phyloP scores from a whole-genome alignment of 92 coral and sea anemone genomes.

The Montipora capitata region DNA sequence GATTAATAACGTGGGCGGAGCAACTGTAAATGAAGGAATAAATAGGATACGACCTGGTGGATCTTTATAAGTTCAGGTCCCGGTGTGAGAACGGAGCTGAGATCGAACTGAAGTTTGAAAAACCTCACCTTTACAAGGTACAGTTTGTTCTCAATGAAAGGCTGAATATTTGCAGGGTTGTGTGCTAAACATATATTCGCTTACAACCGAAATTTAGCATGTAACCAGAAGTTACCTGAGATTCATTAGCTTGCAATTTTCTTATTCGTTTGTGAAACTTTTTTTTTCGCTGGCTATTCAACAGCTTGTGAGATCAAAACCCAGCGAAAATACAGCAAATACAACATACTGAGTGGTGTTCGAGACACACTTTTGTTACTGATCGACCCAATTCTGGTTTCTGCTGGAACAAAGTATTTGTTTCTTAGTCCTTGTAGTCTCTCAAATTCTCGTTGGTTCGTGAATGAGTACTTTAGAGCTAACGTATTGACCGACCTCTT shows the following conservation, averaged over 20 bases:
- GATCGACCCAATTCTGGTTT: neutral
- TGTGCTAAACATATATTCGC: neutral
- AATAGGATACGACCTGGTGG: neutral
- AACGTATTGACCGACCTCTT: neutral
- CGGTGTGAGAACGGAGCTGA: neutral
- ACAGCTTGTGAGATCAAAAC: neutral
- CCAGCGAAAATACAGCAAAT: neutral
- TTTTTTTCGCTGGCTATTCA: neutral
- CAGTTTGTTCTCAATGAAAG: neutral
- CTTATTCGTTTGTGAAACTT: too few species aligned
- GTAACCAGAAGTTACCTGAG: neutral
- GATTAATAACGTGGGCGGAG: neutral
- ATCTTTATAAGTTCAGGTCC: neutral
- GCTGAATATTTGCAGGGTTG: neutral
- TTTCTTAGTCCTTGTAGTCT: neutral
- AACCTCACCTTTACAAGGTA: constrained; percentile 1
- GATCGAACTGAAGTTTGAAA: neutral
- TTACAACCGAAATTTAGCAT: neutral
- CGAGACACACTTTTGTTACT: neutral
- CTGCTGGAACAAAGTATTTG: neutral
- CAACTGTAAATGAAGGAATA: neutral
- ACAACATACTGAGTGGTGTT: constrained; percentile 11
- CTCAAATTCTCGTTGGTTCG: constrained; percentile 2
- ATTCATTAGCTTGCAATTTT: neutral
- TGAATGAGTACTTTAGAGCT: neutral